Percentiles rank a stretch among this genome's conserved stretches.
Evolutionary conservation across 1,140 invertebrate genomes (phyloP).

Genomic region (Ctenoplectra terminalis): DNA sequence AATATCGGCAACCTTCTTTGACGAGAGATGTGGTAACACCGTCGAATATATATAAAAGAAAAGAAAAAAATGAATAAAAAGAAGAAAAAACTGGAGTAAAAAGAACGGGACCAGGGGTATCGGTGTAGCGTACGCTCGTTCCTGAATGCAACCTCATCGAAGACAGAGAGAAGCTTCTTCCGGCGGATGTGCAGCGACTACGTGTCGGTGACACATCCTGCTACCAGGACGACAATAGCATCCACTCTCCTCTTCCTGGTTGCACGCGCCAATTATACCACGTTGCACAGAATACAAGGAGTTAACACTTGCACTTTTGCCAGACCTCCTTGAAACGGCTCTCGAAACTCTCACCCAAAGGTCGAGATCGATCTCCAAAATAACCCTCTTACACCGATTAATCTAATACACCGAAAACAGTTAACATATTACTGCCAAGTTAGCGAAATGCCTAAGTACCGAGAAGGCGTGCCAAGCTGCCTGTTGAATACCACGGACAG

Average conservation of each 20-base stretch:
- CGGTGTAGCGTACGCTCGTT: constrained; percentile 42
- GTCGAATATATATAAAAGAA: background rate
- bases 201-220: constrained; percentile 68
- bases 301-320: background rate
- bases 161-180: constrained; percentile 66
- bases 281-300: background rate
- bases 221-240: constrained; percentile 62
- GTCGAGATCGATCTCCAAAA: background rate
- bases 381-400: no score
- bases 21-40: background rate
- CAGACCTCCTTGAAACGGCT: background rate
- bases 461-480: background rate
- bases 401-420: no score
- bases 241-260: constrained; percentile 63
- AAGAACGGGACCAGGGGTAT: constrained; percentile 30
- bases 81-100: background rate
- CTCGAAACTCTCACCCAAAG: background rate
- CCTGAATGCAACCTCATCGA: constrained; percentile 53
- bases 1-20: background rate
- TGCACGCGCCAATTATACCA: constrained; percentile 53
- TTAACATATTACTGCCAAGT: background rate
- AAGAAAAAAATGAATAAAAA: background rate
- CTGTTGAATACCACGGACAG: background rate
- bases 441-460: background rate
- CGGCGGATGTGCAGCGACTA: constrained; percentile 71